Conservation (phyloP, 2,888 invertebrate species). For the Smittia sp. region DNA sequence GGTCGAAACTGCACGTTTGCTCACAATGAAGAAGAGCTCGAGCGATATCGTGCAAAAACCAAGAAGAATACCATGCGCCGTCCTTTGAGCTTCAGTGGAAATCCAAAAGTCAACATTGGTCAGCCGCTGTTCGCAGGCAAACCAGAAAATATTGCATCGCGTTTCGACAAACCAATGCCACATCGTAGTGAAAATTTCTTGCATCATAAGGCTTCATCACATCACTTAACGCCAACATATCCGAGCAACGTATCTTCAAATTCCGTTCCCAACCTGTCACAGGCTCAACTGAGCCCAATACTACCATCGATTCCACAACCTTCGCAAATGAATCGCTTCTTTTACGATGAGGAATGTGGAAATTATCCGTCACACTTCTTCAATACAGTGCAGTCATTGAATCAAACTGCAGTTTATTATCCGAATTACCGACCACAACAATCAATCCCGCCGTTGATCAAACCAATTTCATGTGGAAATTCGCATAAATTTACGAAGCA, state of each 20-base stretch:
- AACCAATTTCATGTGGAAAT: not conserved
- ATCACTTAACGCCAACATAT: constrained; percentile 34
- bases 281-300: constrained; percentile 27
- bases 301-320: not conserved
- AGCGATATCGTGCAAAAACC: constrained; percentile 65
- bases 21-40: constrained; percentile 86
- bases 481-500: constrained; percentile 27
- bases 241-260: constrained; percentile 18
- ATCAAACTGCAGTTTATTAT: not conserved
- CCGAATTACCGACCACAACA: constrained; percentile 9
- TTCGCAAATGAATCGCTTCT: not conserved
- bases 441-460: constrained; percentile 16
- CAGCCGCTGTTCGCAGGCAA: not conserved
- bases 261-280: constrained; percentile 26
- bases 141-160: not conserved
- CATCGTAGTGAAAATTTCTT: constrained; percentile 35
- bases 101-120: constrained; percentile 30
- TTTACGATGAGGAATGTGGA: not conserved
- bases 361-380: not conserved
- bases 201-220: constrained; percentile 7
- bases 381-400: not conserved
- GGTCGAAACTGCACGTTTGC: constrained; percentile 88
- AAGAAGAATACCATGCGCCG: constrained; percentile 22
- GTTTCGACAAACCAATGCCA: constrained; percentile 27
- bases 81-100: not conserved